phyloP scores from a whole-genome alignment of 2,113 vertebrate genomes.

The Poeciliopsis prolifica region DNA sequence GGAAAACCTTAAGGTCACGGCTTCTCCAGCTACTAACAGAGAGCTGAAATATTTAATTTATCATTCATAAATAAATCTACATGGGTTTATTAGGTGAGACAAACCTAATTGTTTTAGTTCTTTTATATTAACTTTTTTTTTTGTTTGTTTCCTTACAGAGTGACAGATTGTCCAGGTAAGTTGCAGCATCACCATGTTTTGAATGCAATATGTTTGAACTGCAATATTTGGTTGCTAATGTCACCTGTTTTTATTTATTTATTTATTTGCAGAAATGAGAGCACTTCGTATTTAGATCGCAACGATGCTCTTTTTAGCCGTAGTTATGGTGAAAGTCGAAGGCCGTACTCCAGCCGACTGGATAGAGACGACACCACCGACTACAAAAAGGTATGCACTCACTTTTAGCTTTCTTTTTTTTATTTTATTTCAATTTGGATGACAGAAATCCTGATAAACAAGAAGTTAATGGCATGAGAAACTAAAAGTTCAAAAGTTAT shows the following conservation, averaged over 20 bases:
- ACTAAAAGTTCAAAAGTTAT: no score
- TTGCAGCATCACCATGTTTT: slow-evolving; percentile 37
- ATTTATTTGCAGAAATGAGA: slow-evolving; percentile 80
- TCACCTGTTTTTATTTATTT: not conserved
- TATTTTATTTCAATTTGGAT: no score
- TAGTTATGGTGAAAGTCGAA: slow-evolving; percentile 87
- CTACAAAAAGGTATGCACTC: slow-evolving; percentile 90
- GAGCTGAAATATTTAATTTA: not conserved
- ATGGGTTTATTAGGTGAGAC: no score
- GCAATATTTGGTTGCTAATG: not conserved
- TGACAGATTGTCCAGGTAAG: slow-evolving; percentile 90
- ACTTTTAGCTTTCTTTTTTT: not conserved
- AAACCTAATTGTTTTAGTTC: not conserved
- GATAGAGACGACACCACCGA: slow-evolving; percentile 92
- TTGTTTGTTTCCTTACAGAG: slow-evolving; percentile 76
- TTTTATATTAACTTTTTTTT: slow-evolving; percentile 4
- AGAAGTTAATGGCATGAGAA: no score
- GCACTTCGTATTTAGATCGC: slow-evolving; percentile 83
- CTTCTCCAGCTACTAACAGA: not conserved
- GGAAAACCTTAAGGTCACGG: slow-evolving; percentile 7
- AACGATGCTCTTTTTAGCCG: slow-evolving; percentile 84
- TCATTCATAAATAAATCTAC: not conserved
- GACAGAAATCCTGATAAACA: no score
- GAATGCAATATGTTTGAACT: not conserved
- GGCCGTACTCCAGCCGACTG: slow-evolving; percentile 86